A percentile compares a stretch with the other conserved stretches of the same genome.
Conservation (phyloP, 2,113 vertebrate genomes). For the Aviceda subcristata region DNA sequence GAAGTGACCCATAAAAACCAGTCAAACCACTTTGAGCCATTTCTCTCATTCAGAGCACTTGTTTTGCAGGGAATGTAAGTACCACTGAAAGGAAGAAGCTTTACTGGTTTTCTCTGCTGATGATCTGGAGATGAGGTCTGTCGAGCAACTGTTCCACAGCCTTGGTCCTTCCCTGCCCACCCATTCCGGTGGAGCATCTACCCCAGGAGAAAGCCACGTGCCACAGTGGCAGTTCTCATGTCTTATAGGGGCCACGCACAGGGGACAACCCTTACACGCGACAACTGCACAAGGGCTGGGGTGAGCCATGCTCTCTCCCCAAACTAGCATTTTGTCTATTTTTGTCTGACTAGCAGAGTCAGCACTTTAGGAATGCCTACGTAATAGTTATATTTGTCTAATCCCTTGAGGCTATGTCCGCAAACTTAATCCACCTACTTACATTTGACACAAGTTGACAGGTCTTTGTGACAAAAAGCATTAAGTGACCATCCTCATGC, state of each 20-base stretch:
- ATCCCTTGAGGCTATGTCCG: neutral
- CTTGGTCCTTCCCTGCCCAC: neutral
- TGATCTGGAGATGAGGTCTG: neutral
- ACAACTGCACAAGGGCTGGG: neutral
- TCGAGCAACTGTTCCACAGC: neutral
- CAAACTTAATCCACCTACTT: slow-evolving; percentile 19
- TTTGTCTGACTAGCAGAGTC: slow-evolving; percentile 6
- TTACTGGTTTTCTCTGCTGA: neutral
- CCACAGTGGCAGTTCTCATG: fast-evolving
- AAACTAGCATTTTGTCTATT: slow-evolving; percentile 43
- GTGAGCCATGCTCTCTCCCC: neutral
- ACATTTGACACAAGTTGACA: neutral
- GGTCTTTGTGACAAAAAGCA: slow-evolving; percentile 17
- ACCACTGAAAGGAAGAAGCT: neutral
- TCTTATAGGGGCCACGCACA: fast-evolving
- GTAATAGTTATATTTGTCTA: slow-evolving; percentile 39
- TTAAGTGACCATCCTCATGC: neutral
- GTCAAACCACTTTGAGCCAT: neutral
- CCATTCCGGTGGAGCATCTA: neutral
- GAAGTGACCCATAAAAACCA: neutral
- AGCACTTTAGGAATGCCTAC: slow-evolving; percentile 24
- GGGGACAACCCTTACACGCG: neutral
- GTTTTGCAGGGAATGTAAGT: neutral
- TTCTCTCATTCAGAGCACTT: neutral
- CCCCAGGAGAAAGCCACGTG: neutral